Base-by-base conservation (phyloP, 2,888 invertebrate species). In the Miltochrista miniata region DNA sequence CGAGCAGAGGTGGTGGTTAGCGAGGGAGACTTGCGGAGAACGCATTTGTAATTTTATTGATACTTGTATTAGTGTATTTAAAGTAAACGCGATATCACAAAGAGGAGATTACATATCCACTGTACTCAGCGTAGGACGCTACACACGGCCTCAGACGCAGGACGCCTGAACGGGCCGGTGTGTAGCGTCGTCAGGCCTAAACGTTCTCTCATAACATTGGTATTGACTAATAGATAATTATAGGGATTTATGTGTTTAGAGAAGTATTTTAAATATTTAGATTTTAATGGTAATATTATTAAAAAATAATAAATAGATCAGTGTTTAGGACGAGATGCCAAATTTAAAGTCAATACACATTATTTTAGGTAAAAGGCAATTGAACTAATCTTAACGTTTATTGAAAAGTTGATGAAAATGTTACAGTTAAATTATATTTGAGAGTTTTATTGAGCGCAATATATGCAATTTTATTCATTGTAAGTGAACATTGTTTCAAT, bases 261-360 rank as follows among this genome's bases (percentile, higher is more conserved):
- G 73, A 89, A 90, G 91, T 91, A 91, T 91, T 91, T 90, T 90
- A 90, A 91, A 90, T 88, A 90, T 90, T 85, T 90, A 90, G 90
- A 83, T 88, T 85, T 84, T 90, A 83, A 81, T 79, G 80, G 74
- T 87, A 86, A 38, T 84, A 81, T 85, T 85, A 88, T 85, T 76
- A 83, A 80, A 76, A 75, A 81, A 77, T 74, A 83, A 76, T 76
- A 79, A 85, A 83, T 88, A 88, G 89, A 87, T 90, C 90, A 85
- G 88, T 90, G 90, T 91, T 89, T 91, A 91, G 90, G 83, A 87
- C 83, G 89, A 91, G 90, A 89, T 93, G 93, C 93, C 93, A 94
- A 94, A 93, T 93, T 90, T 88, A 92, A 93, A 93, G 93, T 93
- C 93, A 93, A 93, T 93, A 93, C 93, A 72, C 87, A 86, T 92